Evolutionary conservation across 2,888 invertebrate genomes (phyloP), one percentile per base, ranked within the genome.

Genomic region (Hypena proboscidalis): DNA sequence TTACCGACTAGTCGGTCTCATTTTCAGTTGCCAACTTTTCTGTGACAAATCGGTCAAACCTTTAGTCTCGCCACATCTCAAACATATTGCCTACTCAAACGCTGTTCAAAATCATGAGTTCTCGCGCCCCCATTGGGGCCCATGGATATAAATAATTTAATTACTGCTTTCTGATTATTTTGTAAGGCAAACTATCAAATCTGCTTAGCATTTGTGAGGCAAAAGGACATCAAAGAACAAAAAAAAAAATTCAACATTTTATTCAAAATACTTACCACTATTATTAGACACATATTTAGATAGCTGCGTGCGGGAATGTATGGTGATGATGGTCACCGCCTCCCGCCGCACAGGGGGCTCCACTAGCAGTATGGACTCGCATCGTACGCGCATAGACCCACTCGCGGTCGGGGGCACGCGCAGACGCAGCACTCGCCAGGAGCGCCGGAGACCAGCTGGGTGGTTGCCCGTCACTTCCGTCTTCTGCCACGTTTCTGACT

Each of bases 261-360:
- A n/a, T n/a, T n/a, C n/a, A n/a, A 4, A 9, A 2, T 7, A 60
- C 73, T 68, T 54, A 86, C 87, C 85, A 71, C 67, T 77, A 70
- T 74, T 83, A 77, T 78, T 85, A 45, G 90, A 80, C 32, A 90
- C 87, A 51, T 83, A 90, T 78, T 90, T 90, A 2, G 89, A 89
- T n/a, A 85, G 62, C 49, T 85, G 83, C 14, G 90, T 89, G 22
- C 73, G 81, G 2, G 90, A 85, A 52, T 83, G 79, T 51, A 90
- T 78, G 20, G 90, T 88, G 50, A 90, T 79, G 36, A 83, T 74
- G 5, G 81, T 65, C 21, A 70, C 67, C 0, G 79, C 61, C 17
- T 87, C 85, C 22, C 83, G 64, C 8, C 84, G 73, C 9, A 87
- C 90, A 0, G 89, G 87, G 1, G 89, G 89, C 39, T 89, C 87